A percentile compares a stretch with the other conserved stretches of the same genome.
phyloP scores from a whole-genome alignment of 2,888 invertebrate species.

The Protodeltote pygarga region DNA sequence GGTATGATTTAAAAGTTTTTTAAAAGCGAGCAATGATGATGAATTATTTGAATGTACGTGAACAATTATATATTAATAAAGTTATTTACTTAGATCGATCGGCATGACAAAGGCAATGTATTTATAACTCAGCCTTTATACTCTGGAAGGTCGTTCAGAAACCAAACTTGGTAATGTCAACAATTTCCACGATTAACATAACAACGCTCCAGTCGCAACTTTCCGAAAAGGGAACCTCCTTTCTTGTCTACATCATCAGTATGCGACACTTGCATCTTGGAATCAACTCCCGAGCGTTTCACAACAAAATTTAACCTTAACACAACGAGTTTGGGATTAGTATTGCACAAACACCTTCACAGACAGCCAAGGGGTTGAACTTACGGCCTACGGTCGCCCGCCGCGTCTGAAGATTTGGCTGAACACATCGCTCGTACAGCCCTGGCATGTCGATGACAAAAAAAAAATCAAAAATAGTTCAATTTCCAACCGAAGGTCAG shows the following conservation, averaged over 20 bases:
- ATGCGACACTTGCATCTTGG: constrained; percentile 56
- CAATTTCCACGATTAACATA: constrained; percentile 56
- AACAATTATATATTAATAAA: constrained; percentile 22
- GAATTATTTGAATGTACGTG: constrained; percentile 5
- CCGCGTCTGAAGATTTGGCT: constrained; percentile 70
- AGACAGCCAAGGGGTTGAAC: constrained; percentile 63
- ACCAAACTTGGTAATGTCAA: constrained; percentile 61
- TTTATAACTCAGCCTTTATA: constrained; percentile 52
- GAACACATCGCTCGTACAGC: constrained; percentile 73
- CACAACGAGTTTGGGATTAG: constrained; percentile 50
- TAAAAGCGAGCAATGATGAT: neutral
- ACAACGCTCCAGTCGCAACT: constrained; percentile 50
- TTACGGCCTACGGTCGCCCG: constrained; percentile 75
- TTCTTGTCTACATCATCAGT: constrained; percentile 60
- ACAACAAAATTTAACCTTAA: constrained; percentile 47
- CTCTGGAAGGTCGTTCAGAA: constrained; percentile 55
- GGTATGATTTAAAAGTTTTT: neutral
- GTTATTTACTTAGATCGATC: constrained; percentile 40
- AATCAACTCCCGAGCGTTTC: constrained; percentile 54
- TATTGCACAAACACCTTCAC: constrained; percentile 50
- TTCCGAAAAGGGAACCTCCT: constrained; percentile 62
- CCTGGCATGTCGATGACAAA: constrained; percentile 71
- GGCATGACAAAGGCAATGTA: constrained; percentile 46
- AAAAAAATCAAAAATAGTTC: constrained; percentile 46
- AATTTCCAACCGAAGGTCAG: constrained; percentile 62